These are phyloP conservation scores for Drosophila anceps DNA, from an alignment of 2,888 invertebrate species.

Conservation along the genomic window DNA sequence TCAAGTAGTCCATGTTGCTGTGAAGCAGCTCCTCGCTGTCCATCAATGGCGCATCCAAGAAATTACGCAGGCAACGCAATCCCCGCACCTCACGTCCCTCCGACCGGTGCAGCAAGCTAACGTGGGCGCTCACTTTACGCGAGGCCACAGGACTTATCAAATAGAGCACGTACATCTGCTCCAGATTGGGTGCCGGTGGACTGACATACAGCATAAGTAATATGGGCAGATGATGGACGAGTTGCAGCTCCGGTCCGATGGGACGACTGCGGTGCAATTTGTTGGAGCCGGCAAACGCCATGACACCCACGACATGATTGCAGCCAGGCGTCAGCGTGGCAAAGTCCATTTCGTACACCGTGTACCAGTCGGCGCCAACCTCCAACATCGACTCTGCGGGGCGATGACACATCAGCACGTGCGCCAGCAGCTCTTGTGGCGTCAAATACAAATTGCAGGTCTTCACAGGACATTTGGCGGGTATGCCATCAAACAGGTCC, in stretches of 20 bases:
- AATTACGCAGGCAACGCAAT: conserved; percentile 53
- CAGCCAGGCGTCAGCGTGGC: conserved; percentile 42
- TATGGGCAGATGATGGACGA: conserved; percentile 60
- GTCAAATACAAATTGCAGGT: conserved; percentile 31
- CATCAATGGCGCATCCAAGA: conserved; percentile 46
- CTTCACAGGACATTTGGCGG: conserved; percentile 51
- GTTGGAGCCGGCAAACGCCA: conserved; percentile 52
- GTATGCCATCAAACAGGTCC: conserved; percentile 44
- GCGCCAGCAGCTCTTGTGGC: conserved; percentile 57
- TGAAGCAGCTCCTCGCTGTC: conserved; percentile 47
- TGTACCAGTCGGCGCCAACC: conserved; percentile 44
- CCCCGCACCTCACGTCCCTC: conserved; percentile 41
- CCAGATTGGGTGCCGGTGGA: conserved; percentile 20
- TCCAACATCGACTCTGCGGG: conserved; percentile 59
- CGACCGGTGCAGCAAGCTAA: conserved; percentile 31
- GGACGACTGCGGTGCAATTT: conserved; percentile 37
- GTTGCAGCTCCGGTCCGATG: conserved; percentile 53
- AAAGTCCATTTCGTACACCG: conserved; percentile 44
- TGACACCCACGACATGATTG: conserved; percentile 55
- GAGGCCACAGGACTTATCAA: conserved; percentile 47
- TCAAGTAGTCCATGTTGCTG: conserved; percentile 55
- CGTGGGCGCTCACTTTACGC: conserved; percentile 41
- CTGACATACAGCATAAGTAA: conserved; percentile 57
- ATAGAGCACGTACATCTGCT: conserved; percentile 52
- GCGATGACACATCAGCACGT: conserved; percentile 54